A percentile compares a stretch with the other conserved stretches of the same genome.
Evolutionary conservation across 2,888 invertebrate genomes (phyloP).

Genomic region (Drosophila ustulata): DNA sequence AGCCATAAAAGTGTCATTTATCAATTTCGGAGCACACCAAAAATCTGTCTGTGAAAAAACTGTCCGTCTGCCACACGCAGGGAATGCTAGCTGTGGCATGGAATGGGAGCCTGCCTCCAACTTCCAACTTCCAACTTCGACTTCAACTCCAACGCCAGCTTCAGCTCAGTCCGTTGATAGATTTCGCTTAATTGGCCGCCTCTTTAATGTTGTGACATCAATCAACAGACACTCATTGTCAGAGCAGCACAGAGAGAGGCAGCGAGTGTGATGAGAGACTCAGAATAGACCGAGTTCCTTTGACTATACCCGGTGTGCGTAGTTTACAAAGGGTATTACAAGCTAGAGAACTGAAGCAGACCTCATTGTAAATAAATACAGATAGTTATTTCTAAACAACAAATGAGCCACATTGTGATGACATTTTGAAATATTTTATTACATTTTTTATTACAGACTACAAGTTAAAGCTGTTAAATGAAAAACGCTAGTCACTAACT

Average conservation of each 20-base stretch:
- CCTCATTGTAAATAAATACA: not conserved
- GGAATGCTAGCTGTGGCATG: slow-evolving; percentile 5
- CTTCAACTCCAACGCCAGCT: not conserved
- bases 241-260: not conserved
- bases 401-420: too few relatives aligned
- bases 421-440: too few relatives aligned
- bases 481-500: too few relatives aligned
- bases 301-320: not conserved
- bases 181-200: slow-evolving; percentile 77
- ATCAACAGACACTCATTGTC: slow-evolving; percentile 68
- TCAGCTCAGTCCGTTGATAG: slow-evolving; percentile 50
- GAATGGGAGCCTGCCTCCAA: not conserved
- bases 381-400: too few relatives aligned
- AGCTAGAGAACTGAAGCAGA: not conserved
- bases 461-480: too few relatives aligned
- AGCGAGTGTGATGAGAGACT: not conserved
- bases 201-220: slow-evolving; percentile 75
- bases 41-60: slow-evolving; percentile 10
- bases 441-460: too few relatives aligned
- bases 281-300: not conserved
- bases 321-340: not conserved
- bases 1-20: slow-evolving; percentile 80
- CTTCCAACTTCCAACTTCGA: not conserved
- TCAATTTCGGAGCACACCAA: slow-evolving; percentile 59
- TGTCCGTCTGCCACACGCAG: slow-evolving; percentile 42